phyloP scores from a whole-genome alignment of 1,140 invertebrate genomes.

The Cryptotermes secundus region DNA sequence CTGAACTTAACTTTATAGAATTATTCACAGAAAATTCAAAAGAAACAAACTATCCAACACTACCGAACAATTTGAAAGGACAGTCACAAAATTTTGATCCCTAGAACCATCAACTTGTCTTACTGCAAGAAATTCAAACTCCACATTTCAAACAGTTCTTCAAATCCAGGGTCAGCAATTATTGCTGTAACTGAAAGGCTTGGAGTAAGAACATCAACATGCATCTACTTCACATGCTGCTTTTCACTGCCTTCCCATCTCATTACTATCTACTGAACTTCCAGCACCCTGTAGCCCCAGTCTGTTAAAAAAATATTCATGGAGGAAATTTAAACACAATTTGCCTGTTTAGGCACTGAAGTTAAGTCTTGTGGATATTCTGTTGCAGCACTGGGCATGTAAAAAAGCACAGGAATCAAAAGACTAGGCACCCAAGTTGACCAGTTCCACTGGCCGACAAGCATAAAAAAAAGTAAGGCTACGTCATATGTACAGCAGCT shows the following conservation, averaged over 20 bases:
- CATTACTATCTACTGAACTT: not conserved
- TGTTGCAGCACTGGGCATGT: not conserved
- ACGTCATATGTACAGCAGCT: not conserved
- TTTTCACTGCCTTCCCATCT: not conserved
- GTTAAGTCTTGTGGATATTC: not conserved
- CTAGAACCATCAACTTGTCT: too few relatives aligned
- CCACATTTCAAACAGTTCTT: not conserved
- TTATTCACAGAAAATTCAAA: too few relatives aligned
- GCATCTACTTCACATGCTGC: not conserved
- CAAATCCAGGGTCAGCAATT: not conserved
- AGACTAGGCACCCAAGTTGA: not conserved
- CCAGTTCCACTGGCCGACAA: not conserved
- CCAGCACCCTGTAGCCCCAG: not conserved
- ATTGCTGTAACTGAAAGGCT: not conserved
- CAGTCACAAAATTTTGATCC: too few relatives aligned
- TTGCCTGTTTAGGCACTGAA: too few relatives aligned
- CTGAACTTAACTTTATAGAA: too few relatives aligned
- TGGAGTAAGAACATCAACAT: not conserved
- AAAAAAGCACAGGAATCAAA: not conserved
- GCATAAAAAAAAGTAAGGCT: conserved; percentile 8
- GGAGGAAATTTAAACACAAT: too few relatives aligned
- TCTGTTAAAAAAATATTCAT: not conserved
- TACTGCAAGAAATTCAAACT: not conserved
- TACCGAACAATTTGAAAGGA: too few relatives aligned
- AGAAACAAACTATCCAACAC: too few relatives aligned